These are phyloP conservation scores for Erpobdella octoculata DNA, from an alignment of 2,888 invertebrate genomes.

Conservation along the genomic window DNA sequence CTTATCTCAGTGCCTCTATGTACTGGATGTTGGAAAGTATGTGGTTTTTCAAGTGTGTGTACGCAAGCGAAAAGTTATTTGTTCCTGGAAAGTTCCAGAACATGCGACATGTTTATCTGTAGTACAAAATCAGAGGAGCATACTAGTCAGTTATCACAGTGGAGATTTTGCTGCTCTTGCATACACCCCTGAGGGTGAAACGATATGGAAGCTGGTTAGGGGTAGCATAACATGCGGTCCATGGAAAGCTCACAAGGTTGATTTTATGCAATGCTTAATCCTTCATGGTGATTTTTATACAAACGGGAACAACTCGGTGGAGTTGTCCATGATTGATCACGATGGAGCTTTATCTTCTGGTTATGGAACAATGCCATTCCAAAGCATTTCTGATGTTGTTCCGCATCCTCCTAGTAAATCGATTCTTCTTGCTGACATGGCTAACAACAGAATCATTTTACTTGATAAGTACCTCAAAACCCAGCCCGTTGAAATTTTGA, in stretches of 20 bases:
- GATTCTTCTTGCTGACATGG: slow-evolving; percentile 9
- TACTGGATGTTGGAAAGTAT: not conserved
- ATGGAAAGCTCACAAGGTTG: not conserved
- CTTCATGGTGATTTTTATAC: not conserved
- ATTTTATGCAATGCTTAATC: not conserved
- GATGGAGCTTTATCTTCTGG: slow-evolving; percentile 13
- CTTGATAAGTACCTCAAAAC: not conserved
- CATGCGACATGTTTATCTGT: not conserved
- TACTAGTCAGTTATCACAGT: not conserved
- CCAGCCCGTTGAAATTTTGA: not conserved
- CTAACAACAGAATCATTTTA: not conserved
- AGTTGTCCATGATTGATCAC: slow-evolving; percentile 8
- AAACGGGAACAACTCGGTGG: not conserved
- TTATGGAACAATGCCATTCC: not conserved
- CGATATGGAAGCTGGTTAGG: not conserved
- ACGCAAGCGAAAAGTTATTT: not conserved
- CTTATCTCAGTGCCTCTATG: not conserved
- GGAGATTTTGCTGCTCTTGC: not conserved
- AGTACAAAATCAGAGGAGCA: not conserved
- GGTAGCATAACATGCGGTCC: not conserved
- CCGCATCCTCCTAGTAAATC: not conserved
- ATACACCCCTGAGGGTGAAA: not conserved
- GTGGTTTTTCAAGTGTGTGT: not conserved
- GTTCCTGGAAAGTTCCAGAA: not conserved
- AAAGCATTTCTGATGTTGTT: slow-evolving; percentile 16